phyloP scores from a whole-genome alignment of 2,113 vertebrate species.

The Boleophthalmus pectinirostris region DNA sequence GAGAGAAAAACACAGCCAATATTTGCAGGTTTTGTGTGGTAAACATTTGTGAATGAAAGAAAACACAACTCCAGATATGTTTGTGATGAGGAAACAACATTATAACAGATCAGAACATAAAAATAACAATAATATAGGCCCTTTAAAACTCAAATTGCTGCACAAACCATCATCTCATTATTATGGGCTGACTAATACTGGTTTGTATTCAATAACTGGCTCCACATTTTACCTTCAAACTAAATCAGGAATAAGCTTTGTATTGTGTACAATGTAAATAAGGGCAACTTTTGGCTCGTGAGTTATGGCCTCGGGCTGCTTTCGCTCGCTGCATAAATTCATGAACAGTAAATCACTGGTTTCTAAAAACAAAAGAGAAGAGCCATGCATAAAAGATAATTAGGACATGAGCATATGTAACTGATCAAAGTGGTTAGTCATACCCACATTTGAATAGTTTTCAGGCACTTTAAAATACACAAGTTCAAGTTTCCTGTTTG shows the following conservation, averaged over 20 bases:
- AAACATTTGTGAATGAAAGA: too few relatives aligned
- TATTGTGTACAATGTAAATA: conserved; percentile 77
- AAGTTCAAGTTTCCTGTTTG: not conserved
- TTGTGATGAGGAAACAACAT: too few relatives aligned
- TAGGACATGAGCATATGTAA: conserved; percentile 67
- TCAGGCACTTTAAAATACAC: not conserved
- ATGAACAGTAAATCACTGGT: conserved; percentile 75
- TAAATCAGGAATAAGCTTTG: conserved; percentile 65
- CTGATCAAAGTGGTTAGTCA: conserved; percentile 68
- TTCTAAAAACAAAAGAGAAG: conserved; percentile 54
- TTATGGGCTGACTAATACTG: not conserved
- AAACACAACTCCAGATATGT: too few relatives aligned
- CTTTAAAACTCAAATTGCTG: not conserved
- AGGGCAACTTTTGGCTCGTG: conserved; percentile 73
- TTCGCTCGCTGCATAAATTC: conserved; percentile 76
- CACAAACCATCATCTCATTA: conserved; percentile 6
- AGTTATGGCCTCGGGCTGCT: conserved; percentile 74
- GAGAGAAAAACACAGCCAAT: too few relatives aligned
- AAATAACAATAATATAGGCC: too few relatives aligned
- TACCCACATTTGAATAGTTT: conserved; percentile 30
- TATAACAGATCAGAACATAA: too few relatives aligned
- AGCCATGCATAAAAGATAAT: conserved; percentile 74
- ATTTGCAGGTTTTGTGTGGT: too few relatives aligned
- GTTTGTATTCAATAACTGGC: conserved; percentile 23
- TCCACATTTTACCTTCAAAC: conserved; percentile 49